Base-by-base conservation (phyloP, 2,888 invertebrate species). In the Netelia fuscicornis region DNA sequence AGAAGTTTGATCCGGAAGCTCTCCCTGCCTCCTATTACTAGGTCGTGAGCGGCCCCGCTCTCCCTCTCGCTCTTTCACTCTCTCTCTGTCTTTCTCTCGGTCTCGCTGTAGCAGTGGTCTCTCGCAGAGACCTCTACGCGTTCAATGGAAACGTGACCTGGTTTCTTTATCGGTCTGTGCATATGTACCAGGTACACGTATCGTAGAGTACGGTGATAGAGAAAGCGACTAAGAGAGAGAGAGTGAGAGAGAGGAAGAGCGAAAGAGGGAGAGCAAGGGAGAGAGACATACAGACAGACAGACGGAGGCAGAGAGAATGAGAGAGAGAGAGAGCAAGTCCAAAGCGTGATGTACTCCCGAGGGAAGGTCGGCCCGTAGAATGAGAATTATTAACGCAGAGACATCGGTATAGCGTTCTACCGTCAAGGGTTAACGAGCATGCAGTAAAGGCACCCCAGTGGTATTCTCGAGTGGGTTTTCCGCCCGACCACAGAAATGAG, bases 91-190 rank as follows among this genome's bases (percentile, higher is more conserved):
- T 42, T 44, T 42, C 67, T 60, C 72, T 64, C 37, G 3, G 20
- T 13, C 23, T 30, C 37, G 37, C 37, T 5, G 37, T 37, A 5
- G 30, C 5, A 30, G 48, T 74, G 64, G 52, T 75, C 75, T 70
- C 62, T 65, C 17, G 70, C 48, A 23, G 30, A 58, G 58, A 60
- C 56, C 56, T 79, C 80, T 75, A 52, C 60, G 78, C 52, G 74
- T 70, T 84, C 56, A 64, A 84, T 84, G 74, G 81, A 84, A 78
- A 81, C 81, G 84, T 84, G 84, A 84, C 84, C 84, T 84, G 84
- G 70, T 84, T 84, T 84, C 84, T 65, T 68, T 62, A 70, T 70
- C 23, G 58, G 77, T 72, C 84, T 71, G 44, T 81, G 84, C 81
- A 84, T 76, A 71, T 64, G 44, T 25, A 44, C 77, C 67, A 58